These are phyloP conservation scores for Drosophila eugracilis DNA, from an alignment of 1,140 invertebrate genomes.

Conservation along the genomic window DNA sequence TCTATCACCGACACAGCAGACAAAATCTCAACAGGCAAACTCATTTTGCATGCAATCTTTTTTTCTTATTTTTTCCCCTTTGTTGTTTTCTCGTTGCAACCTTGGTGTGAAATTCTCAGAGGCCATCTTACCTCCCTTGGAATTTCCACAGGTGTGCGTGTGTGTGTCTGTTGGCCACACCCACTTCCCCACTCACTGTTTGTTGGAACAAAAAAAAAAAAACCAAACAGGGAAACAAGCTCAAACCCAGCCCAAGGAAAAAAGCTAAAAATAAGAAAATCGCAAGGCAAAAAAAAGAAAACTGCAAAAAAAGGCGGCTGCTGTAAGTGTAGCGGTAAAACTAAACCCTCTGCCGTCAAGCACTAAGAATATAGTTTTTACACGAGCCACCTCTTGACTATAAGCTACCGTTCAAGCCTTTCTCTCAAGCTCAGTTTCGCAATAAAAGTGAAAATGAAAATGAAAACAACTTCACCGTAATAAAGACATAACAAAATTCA, in stretches of 20 bases:
- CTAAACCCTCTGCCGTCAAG: slow-evolving; percentile 2
- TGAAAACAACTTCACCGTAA: neutral
- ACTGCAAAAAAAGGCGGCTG: slow-evolving; percentile 8
- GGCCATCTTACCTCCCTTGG: slow-evolving; percentile 7
- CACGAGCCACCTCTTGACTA: neutral
- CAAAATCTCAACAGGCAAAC: slow-evolving; percentile 33
- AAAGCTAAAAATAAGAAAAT: slow-evolving; percentile 27
- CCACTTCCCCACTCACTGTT: neutral
- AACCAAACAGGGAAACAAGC: neutral
- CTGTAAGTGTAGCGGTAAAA: neutral
- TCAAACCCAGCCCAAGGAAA: neutral
- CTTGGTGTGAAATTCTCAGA: slow-evolving; percentile 19
- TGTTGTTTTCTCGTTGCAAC: slow-evolving; percentile 9
- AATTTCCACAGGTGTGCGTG: neutral
- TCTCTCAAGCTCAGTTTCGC: neutral
- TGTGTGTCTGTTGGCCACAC: neutral
- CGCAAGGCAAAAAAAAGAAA: neutral
- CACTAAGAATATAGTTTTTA: neutral
- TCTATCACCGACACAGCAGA: slow-evolving; percentile 19
- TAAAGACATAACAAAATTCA: neutral
- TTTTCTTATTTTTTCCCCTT: slow-evolving; percentile 2
- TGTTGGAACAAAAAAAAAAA: neutral
- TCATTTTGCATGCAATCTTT: slow-evolving; percentile 25
- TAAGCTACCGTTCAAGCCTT: neutral
- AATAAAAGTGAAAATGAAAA: neutral